Evolutionary conservation across 2,113 vertebrate genomes (phyloP), one percentile per base, ranked within the genome.

Genomic region (Sinocyclocheilus anophthalmus): DNA sequence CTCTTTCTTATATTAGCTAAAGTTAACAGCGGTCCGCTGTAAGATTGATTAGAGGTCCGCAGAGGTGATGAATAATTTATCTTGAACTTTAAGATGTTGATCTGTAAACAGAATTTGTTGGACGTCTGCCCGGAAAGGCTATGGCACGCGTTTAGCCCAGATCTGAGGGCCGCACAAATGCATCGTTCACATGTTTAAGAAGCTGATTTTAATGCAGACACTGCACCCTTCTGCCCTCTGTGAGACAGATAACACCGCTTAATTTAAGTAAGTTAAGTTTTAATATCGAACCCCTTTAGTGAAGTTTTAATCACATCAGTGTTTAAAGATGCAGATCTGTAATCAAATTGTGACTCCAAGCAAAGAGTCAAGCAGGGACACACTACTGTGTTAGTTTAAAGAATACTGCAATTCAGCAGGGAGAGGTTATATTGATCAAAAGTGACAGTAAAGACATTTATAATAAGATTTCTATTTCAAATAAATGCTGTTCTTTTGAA

Each of bases 1-100:
- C 48, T 22, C 30, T 26, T 53, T 8, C 61, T 57, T 22, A 67
- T 26, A 50, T 48, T 3, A 53, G 45, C 50, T 26, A 12, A 55
- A 79, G 65, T 45, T 4, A 14, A 12, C 65, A 24, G 7, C 18
- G 13, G 48, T 50, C 48, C 0, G 12, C 48, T 50, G 11, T 50
- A 50, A 50, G 48, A 79, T 83, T 55, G 67, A 85, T 85, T 85
- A 78, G 77, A 37, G 42, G 11, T 59, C 73, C 24, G 22, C 33
- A 81, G 59, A 55, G 37, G n/a, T 84, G 67, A 50, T 88, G 76
- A 84, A 88, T 87, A 85, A 87, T 87, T 26, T 5, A 86, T 87
- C 67, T 20, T 22, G 37, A 83, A 67, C 79, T 87, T 86, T 78
- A 84, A 53, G 57, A 81, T 83, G 81, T 87, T 87, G 59, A 72